phyloP scores from a whole-genome alignment of 2,888 invertebrate genomes.

The Brenthis daphne region DNA sequence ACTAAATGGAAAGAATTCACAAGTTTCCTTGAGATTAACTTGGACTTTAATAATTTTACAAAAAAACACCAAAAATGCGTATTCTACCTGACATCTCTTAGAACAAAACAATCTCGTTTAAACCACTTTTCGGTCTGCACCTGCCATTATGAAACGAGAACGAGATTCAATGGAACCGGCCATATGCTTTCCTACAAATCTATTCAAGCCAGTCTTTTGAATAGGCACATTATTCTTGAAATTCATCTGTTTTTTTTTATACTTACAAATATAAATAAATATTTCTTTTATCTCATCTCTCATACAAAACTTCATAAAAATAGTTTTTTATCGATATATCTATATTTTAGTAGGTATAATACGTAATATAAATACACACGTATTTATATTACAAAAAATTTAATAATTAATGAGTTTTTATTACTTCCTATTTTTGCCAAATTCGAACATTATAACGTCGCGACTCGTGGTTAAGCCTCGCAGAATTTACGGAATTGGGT shows the following conservation, averaged over 20 bases:
- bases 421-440: background rate
- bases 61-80: slow-evolving; percentile 10
- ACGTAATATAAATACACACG: no score
- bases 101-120: slow-evolving; percentile 53
- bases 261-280: background rate
- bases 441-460: slow-evolving; percentile 12
- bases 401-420: no score
- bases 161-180: slow-evolving; percentile 38
- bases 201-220: slow-evolving; percentile 26
- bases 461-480: slow-evolving; percentile 23
- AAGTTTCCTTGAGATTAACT: background rate
- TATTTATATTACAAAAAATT: no score
- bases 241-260: slow-evolving; percentile 1
- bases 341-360: no score
- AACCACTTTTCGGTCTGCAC: slow-evolving; percentile 59
- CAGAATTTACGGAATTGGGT: slow-evolving; percentile 34
- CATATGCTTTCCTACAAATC: slow-evolving; percentile 43
- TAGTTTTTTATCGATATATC: no score
- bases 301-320: no score
- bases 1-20: no score
- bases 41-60: background rate
- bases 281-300: no score
- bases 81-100: slow-evolving; percentile 39
- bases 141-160: slow-evolving; percentile 50
- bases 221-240: background rate